These are phyloP conservation scores for Microctenopoma steveboyesi DNA, from an alignment of 2,797 vertebrate genomes.

Conservation along the genomic window DNA sequence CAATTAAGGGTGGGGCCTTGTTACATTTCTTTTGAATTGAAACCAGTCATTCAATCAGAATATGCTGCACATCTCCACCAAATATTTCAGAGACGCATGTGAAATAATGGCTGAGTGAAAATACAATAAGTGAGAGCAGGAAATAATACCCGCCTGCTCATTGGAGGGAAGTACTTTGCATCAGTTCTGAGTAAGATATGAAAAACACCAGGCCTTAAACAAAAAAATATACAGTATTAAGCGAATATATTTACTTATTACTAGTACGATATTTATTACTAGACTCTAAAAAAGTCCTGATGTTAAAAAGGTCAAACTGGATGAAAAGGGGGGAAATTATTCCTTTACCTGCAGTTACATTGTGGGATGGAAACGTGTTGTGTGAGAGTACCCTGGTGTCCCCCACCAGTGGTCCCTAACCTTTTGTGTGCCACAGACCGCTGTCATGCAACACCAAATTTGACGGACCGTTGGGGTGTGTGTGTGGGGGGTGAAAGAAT, in stretches of 20 bases:
- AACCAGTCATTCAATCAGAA: constrained; percentile 9
- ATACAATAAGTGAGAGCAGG: constrained; percentile 1
- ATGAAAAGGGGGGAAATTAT: no score
- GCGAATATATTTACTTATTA: background rate
- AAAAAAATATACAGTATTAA: background rate
- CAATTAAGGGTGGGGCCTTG: constrained; percentile 14
- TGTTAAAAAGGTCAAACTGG: background rate
- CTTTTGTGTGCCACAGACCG: no score
- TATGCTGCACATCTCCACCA: background rate
- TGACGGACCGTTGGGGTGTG: no score
- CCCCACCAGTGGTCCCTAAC: no score
- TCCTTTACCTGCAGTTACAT: no score
- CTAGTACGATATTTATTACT: no score
- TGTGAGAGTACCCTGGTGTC: no score
- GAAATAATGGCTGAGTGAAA: constrained; percentile 1
- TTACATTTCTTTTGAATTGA: constrained; percentile 21
- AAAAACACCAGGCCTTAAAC: background rate
- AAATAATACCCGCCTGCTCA: constrained; percentile 10
- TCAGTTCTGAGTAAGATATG: constrained; percentile 7
- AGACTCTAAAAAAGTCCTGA: no score
- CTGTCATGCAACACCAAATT: no score
- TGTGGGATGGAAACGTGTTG: no score
- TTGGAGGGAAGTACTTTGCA: constrained; percentile 1
- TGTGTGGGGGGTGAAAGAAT: no score
- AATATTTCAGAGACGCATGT: constrained; percentile 1